These are phyloP conservation scores for Liasis olivaceus DNA, from an alignment of 2,797 vertebrate species.

Conservation along the genomic window DNA sequence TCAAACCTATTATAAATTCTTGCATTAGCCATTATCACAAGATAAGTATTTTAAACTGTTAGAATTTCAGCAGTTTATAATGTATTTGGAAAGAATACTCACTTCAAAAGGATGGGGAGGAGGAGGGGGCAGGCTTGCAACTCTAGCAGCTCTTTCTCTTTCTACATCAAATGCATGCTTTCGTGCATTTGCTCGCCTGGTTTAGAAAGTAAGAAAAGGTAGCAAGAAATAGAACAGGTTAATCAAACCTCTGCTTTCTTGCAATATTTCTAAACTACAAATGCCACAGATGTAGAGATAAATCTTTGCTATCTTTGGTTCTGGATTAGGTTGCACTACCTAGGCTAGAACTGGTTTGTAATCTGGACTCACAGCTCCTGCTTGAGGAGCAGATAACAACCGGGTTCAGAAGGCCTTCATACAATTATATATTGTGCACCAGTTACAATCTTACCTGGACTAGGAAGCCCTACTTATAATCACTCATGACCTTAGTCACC, in stretches of 20 bases:
- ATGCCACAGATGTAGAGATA: background rate
- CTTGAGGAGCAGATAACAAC: background rate
- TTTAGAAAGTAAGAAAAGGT: background rate
- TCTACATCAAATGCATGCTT: slow-evolving; percentile 84
- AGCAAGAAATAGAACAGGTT: slow-evolving; percentile 21
- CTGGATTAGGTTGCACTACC: background rate
- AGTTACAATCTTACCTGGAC: background rate
- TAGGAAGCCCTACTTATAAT: background rate
- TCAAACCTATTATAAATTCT: background rate
- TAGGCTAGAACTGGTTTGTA: background rate
- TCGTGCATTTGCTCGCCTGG: slow-evolving; percentile 80
- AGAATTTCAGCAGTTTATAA: background rate
- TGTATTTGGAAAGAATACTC: background rate
- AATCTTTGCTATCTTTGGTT: background rate
- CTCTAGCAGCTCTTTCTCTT: slow-evolving; percentile 84
- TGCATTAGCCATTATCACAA: slow-evolving; percentile 3
- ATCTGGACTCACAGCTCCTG: background rate
- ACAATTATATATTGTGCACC: background rate
- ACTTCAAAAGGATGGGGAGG: slow-evolving; percentile 82
- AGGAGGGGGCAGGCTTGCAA: slow-evolving; percentile 84
- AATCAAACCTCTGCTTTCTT: background rate
- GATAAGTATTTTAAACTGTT: background rate
- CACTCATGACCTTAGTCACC: background rate
- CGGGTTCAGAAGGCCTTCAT: background rate
- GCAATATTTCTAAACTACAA: background rate